These are phyloP conservation scores for Cosmia trapezina DNA, from an alignment of 2,888 invertebrate species.

Conservation along the genomic window DNA sequence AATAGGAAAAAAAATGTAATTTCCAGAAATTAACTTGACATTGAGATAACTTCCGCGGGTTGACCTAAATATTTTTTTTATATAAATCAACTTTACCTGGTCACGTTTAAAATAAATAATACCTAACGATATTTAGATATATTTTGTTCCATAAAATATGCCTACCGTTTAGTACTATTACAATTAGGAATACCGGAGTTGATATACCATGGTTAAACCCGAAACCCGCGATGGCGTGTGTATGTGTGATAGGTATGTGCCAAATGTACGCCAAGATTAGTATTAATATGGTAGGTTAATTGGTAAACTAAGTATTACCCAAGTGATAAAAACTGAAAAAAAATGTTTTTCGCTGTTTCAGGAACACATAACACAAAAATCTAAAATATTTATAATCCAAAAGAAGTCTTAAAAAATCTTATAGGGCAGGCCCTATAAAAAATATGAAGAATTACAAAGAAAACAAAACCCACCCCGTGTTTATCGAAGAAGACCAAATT, in stretches of 20 bases:
- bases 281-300: too few relatives aligned
- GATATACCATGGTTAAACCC: not conserved
- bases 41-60: not conserved
- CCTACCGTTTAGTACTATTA: not conserved
- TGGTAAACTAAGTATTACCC: too few relatives aligned
- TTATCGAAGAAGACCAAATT: constrained; percentile 75
- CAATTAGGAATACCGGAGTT: not conserved
- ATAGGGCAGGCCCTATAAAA: not conserved
- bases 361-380: not conserved
- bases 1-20: constrained; percentile 6
- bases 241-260: not conserved
- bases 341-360: not conserved
- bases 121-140: not conserved
- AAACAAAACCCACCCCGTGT: constrained; percentile 52
- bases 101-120: not conserved
- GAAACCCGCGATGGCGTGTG: not conserved
- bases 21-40: too few relatives aligned
- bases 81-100: constrained; percentile 9
- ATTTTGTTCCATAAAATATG: not conserved
- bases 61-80: constrained; percentile 16
- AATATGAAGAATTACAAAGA: constrained; percentile 23
- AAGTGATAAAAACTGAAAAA: not conserved
- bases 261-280: too few relatives aligned
- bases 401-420: not conserved
- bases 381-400: not conserved